Conservation (phyloP, 2,113 vertebrate species). For the Pelobates fuscus region DNA sequence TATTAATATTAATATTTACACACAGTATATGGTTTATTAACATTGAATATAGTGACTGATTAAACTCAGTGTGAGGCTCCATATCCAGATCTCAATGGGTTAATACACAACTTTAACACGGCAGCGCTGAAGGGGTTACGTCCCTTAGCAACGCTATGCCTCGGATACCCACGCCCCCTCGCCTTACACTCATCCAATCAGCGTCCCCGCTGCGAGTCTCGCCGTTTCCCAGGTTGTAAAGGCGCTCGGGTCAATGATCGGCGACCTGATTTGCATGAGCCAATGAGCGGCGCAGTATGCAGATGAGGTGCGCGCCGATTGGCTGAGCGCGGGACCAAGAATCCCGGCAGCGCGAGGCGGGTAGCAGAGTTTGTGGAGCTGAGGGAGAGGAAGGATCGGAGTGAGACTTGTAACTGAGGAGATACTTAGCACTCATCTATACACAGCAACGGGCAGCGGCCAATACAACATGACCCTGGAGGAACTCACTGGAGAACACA, state of each 20-base stretch:
- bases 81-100: no score
- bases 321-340: conserved; percentile 54
- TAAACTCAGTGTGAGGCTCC: no score
- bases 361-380: neutral
- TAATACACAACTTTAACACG: no score
- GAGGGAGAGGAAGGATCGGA: neutral
- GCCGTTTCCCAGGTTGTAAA: neutral
- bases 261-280: conserved; percentile 57
- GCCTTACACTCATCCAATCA: neutral
- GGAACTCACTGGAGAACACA: conserved; percentile 66
- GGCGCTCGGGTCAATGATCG: neutral
- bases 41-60: no score
- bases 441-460: no score
- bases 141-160: conserved; percentile 12
- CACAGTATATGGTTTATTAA: no score
- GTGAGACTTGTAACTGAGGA: neutral
- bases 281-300: conserved; percentile 56
- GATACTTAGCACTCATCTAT: no score
- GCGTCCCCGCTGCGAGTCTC: no score
- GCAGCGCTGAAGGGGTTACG: conserved; percentile 28
- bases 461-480: conserved; percentile 75
- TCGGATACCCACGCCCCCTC: conserved; percentile 8
- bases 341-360: neutral
- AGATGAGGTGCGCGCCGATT: conserved; percentile 55
- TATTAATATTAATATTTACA: no score